Base-by-base conservation (phyloP, 2,797 vertebrate genomes). In the Trichosurus vulpecula region DNA sequence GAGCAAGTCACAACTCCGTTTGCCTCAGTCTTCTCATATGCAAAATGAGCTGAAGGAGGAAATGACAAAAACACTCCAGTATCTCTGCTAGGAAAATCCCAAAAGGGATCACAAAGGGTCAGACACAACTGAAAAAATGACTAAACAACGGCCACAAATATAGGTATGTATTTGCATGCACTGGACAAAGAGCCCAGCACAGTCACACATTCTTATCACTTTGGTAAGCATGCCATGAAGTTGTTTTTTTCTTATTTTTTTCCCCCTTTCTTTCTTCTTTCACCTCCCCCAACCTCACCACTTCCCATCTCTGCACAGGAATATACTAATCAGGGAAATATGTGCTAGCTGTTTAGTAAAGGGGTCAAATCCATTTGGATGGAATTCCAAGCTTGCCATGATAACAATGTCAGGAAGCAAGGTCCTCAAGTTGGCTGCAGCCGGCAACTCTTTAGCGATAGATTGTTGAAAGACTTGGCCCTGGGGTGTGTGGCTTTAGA, bases 361-460 rank as follows among this genome's bases (percentile, higher is more conserved):
- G 97, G 97, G 98, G 98, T 99, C 98, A 99, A 98, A 99, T 98
- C 98, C 98, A 99, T 99, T 98, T 98, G 98, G 98, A 97, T 98
- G 98, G 97, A 98, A 99, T 99, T 99, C 98, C 98, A 98, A 96
- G 94, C 96, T 95, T 96, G 97, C 94, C 54, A 52, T 57, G 90
- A 94, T 95, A 98, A 99, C 99, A 99, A 98, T 98, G 96, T 97
- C 98, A 99, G 98, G 99, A 99, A 99, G 96, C 96, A 19, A 94
- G 96, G 97, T 98, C 97, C 97, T 98, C 95, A 54, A 95, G 97
- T 96, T 96, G 97, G 96, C 98, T 97, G 95, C 27, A 2, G 91
- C 74, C 8, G 35, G 25, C 90, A 95, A 25, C 95, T 97, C 98
- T 47, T 89, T 93, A 98, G 96, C 22, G 94, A 95, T n/a, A 57